Evolutionary conservation across 2,113 vertebrate genomes (phyloP).

Genomic region (Hippolais icterina): DNA sequence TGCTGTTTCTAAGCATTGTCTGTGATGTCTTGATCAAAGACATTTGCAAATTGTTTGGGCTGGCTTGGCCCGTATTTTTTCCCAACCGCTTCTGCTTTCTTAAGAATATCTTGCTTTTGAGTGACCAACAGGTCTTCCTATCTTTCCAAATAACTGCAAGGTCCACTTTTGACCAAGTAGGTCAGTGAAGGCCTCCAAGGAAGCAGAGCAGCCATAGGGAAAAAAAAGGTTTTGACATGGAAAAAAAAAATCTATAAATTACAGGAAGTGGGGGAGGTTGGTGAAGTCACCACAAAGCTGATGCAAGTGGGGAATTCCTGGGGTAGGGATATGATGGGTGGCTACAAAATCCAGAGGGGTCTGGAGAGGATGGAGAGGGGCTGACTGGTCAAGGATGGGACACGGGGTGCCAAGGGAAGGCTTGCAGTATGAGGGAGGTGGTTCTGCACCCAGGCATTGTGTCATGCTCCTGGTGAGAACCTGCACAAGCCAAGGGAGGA

Average conservation of each 20-base stretch:
- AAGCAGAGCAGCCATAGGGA: not conserved
- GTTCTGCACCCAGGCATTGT: not conserved
- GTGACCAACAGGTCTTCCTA: not conserved
- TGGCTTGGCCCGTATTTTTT: not conserved
- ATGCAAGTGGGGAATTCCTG: not conserved
- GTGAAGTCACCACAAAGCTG: not conserved
- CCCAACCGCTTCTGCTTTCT: not conserved
- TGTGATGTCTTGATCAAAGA: not conserved
- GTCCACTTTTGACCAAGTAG: not conserved
- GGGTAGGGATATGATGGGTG: not conserved
- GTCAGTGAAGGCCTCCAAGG: not conserved
- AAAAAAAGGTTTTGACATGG: not conserved
- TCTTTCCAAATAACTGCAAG: not conserved
- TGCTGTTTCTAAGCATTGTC: not conserved
- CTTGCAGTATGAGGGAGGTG: not conserved
- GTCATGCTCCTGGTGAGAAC: not conserved
- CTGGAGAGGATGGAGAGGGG: not conserved
- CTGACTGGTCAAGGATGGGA: not conserved
- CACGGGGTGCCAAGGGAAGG: not conserved
- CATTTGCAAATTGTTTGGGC: not conserved
- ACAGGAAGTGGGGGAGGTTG: not conserved
- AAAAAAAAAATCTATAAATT: not conserved
- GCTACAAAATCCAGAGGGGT: not conserved
- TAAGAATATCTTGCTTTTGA: not conserved
- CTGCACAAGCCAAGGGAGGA: not conserved